Evolutionary conservation across 1,140 invertebrate genomes (phyloP).

Genomic region (Platyscapa corneri): DNA sequence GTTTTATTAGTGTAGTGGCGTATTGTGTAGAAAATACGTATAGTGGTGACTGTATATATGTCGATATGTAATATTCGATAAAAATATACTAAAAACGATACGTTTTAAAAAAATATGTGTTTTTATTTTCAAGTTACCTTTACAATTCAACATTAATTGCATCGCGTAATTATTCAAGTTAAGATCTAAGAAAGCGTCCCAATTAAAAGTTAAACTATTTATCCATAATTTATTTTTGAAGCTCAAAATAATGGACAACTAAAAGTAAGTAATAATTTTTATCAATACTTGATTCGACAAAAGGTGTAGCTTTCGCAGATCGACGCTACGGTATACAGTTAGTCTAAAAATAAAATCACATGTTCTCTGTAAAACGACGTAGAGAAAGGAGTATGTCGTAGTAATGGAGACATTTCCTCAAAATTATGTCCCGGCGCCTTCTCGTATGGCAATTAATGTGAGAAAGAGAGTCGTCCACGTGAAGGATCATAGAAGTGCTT

Average conservation of each 20-base stretch:
- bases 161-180: no score
- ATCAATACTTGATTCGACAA: neutral
- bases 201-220: no score
- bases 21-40: constrained; percentile 60
- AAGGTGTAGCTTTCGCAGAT: neutral
- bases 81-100: constrained; percentile 53
- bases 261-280: neutral
- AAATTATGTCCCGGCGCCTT: constrained; percentile 58
- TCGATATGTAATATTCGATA: constrained; percentile 70
- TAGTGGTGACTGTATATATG: constrained; percentile 72
- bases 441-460: constrained; percentile 66
- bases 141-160: no score
- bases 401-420: constrained; percentile 55
- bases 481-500: constrained; percentile 65
- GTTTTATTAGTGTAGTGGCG: constrained; percentile 61
- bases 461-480: constrained; percentile 58
- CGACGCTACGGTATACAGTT: no score
- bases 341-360: neutral
- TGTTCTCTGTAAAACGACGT: constrained; percentile 25
- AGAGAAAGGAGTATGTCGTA: constrained; percentile 39
- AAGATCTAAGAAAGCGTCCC: no score
- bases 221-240: no score
- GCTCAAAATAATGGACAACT: neutral
- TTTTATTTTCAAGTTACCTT: neutral
- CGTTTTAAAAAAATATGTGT: constrained; percentile 55